Evolutionary conservation across 2,888 invertebrate genomes (phyloP), one percentile per base, ranked within the genome.

Genomic region (Sphaerophoria taeniata): DNA sequence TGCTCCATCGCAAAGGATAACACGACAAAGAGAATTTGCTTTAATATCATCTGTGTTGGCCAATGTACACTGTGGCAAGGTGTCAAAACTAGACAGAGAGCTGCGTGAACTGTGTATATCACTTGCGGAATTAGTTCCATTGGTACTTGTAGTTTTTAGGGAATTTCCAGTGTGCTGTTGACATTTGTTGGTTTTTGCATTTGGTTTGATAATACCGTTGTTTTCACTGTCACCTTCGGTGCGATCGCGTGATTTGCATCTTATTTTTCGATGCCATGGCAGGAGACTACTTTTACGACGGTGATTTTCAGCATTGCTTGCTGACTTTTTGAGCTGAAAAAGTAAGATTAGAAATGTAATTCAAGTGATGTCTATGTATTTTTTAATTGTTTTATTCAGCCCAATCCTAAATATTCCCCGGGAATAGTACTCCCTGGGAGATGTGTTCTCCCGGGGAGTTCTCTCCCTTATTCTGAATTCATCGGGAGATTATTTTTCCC

Each of bases 1-100:
- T 78, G 98, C 97, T 61, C 97, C 96, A 92, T 98, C 98, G 2
- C 97, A 97, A 82, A 99, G 93, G 89, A 97, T 95, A 82, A 99
- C 97, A 87, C 98, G 95, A 90, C 97, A 97, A 12, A 92, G 83
- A 39, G 97, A 92, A 4, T 94, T 93, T 12, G 90, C 89, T 78
- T 78, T 56, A 75, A 85, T 67, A 75, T 79, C 70, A 65, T 87
- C 63, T 61, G 81, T 71, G 24, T 75, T 72, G 16, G 60, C 65
- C 16, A 79, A 72, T 1, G 87, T 71, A 14, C 72, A 87, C 24
- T 84, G 84, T 24, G 85, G 84, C 12, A 88, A 87, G 3, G 92
- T 91, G 84, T 92, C 92, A 55, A 92, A 92, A 9, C 91, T 92
- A 2, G 92, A 91, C 86, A 92, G 84, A 24, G 92, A 92, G 60